A percentile compares a stretch with the other conserved stretches of the same genome.
Conservation (phyloP, 2,113 vertebrate genomes). For the Silurus asotus region DNA sequence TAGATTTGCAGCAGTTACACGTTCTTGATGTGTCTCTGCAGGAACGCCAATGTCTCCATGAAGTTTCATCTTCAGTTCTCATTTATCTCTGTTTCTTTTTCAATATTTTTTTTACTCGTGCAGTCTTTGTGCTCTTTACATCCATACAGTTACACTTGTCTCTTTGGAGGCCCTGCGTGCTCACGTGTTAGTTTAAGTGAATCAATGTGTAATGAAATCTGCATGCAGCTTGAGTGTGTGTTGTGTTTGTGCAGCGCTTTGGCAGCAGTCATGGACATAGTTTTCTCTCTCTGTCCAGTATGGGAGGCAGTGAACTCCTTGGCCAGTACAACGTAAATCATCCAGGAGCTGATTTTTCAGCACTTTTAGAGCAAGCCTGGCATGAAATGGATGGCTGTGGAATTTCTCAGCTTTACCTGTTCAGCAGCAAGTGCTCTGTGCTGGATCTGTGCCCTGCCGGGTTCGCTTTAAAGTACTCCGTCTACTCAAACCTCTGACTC, state of each 20-base stretch:
- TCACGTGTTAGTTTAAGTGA: constrained; percentile 11
- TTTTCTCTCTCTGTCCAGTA: constrained; percentile 25
- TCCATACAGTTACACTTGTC: constrained; percentile 45
- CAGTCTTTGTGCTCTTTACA: constrained; percentile 43
- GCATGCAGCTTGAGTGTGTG: constrained; percentile 3
- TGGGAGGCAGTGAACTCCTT: constrained; percentile 42
- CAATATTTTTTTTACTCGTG: not conserved
- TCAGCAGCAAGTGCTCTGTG: constrained; percentile 63
- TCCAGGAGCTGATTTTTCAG: constrained; percentile 68
- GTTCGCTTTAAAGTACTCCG: constrained; percentile 68
- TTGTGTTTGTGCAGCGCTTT: not conserved
- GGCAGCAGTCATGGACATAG: not conserved
- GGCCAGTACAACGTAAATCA: constrained; percentile 50
- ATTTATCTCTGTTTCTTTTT: constrained; percentile 5
- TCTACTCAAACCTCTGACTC: constrained; percentile 57
- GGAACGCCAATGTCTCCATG: not conserved
- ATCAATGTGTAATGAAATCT: constrained; percentile 13
- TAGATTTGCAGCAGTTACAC: constrained; percentile 16
- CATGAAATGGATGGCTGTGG: constrained; percentile 70
- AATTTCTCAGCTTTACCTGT: constrained; percentile 78
- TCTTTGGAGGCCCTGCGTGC: constrained; percentile 15
- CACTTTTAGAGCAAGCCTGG: constrained; percentile 73
- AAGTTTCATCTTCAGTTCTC: not conserved
- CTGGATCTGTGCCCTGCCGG: constrained; percentile 67
- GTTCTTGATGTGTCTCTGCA: not conserved